Conservation (phyloP, 2,797 vertebrate genomes). For the Malurus leucopterus region DNA sequence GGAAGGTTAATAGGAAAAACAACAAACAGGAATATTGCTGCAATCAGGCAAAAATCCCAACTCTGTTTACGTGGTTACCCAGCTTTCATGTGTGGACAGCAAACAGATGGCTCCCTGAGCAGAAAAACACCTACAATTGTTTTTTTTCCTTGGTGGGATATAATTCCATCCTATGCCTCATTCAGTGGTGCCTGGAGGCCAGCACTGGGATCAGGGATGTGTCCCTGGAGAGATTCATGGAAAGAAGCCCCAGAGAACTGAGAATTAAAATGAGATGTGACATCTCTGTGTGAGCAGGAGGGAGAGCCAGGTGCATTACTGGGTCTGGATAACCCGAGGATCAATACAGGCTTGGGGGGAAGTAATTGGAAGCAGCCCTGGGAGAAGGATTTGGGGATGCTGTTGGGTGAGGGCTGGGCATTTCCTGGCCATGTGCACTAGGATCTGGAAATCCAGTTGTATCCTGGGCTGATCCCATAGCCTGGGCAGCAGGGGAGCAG, state of each 20-base stretch:
- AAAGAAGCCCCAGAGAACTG: neutral
- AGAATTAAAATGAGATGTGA: neutral
- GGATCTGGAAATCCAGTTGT: neutral
- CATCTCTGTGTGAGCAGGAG: neutral
- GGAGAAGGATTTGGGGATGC: neutral
- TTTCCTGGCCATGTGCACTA: accelerated
- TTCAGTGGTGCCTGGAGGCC: neutral
- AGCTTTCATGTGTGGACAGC: neutral
- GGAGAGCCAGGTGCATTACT: accelerated
- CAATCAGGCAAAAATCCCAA: neutral
- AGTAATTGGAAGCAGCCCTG: neutral
- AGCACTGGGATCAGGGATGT: neutral
- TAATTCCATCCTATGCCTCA: neutral
- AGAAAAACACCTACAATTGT: neutral
- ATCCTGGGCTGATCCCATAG: neutral
- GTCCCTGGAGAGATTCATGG: neutral
- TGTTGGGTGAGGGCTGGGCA: neutral
- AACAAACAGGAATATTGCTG: neutral
- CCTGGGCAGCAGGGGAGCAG: neutral
- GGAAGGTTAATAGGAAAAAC: conserved; percentile 29
- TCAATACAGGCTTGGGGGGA: neutral
- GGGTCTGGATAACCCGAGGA: accelerated
- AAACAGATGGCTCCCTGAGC: neutral
- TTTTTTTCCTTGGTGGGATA: neutral
- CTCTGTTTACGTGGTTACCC: neutral